Conservation (phyloP, 2,888 invertebrate genomes). For the Synanthedon formicaeformis region DNA sequence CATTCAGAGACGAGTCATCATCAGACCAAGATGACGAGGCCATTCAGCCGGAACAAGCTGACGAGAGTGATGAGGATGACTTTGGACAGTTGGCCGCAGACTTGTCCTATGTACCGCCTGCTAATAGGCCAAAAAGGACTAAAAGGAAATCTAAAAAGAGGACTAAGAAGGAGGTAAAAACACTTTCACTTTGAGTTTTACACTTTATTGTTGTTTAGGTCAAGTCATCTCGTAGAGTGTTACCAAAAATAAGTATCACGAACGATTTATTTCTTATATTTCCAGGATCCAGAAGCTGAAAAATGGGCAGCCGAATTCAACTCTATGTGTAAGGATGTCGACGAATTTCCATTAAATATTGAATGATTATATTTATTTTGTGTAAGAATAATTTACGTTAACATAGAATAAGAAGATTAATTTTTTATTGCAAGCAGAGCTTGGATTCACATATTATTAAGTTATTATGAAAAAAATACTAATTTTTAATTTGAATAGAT, state of each 20-base stretch:
- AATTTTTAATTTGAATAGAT: no score
- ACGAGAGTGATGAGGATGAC: conserved; percentile 36
- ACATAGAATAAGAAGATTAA: no score
- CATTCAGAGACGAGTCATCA: conserved; percentile 32
- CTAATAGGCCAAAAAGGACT: conserved; percentile 24
- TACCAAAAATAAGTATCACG: not conserved
- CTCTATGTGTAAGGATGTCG: conserved; percentile 70
- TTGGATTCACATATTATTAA: no score
- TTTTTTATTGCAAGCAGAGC: no score
- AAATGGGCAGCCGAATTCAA: conserved; percentile 70
- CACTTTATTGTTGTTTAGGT: not conserved
- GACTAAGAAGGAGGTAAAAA: conserved; percentile 52
- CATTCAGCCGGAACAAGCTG: conserved; percentile 9
- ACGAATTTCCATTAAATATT: conserved; percentile 53
- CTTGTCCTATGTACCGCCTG: conserved; percentile 41
- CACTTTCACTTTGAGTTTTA: not conserved
- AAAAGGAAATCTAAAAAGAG: conserved; percentile 37
- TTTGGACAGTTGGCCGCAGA: conserved; percentile 45
- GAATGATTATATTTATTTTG: conserved; percentile 26
- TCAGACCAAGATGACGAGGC: conserved; percentile 25
- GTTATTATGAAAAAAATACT: no score
- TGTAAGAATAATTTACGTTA: not conserved
- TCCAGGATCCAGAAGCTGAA: conserved; percentile 64
- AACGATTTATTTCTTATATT: conserved; percentile 13
- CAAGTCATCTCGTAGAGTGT: not conserved